phyloP scores from a whole-genome alignment of 2,797 vertebrate species.

The Tapirus indicus region DNA sequence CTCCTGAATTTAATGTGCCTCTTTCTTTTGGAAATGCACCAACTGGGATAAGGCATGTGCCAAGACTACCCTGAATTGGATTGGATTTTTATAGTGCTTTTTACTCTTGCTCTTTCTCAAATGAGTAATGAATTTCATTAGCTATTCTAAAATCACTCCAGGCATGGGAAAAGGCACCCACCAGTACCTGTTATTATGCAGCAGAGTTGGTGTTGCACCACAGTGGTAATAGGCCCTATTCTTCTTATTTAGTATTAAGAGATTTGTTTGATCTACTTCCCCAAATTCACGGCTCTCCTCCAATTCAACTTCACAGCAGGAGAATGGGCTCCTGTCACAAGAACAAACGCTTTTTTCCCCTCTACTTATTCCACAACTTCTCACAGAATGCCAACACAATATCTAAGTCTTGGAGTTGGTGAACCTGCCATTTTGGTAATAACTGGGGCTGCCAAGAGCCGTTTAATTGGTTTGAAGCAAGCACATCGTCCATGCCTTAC shows the following conservation, averaged over 20 bases:
- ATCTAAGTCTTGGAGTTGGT: background rate
- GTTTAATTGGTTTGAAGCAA: slow-evolving; percentile 62
- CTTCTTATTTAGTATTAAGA: background rate
- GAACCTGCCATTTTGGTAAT: slow-evolving; percentile 48
- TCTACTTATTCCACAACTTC: background rate
- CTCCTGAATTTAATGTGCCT: slow-evolving; percentile 86
- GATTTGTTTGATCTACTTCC: background rate
- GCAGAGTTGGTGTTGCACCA: background rate
- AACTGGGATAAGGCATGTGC: slow-evolving; percentile 79
- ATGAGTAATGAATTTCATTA: slow-evolving; percentile 86
- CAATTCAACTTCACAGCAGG: slow-evolving; percentile 40
- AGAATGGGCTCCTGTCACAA: slow-evolving; percentile 45
- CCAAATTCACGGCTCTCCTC: slow-evolving; percentile 14
- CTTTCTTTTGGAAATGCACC: slow-evolving; percentile 85
- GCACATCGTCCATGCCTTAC: background rate
- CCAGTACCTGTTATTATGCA: slow-evolving; percentile 47
- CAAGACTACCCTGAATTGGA: slow-evolving; percentile 82
- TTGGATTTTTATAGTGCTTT: slow-evolving; percentile 85
- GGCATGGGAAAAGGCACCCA: slow-evolving; percentile 80
- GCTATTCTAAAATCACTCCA: slow-evolving; percentile 75
- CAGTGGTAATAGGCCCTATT: slow-evolving; percentile 3
- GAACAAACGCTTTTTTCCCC: background rate
- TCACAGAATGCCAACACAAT: background rate
- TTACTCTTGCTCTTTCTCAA: slow-evolving; percentile 84
- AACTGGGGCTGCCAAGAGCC: background rate